These are phyloP conservation scores for Baryphthengus martii DNA, from an alignment of 2,113 vertebrate species.

Conservation along the genomic window DNA sequence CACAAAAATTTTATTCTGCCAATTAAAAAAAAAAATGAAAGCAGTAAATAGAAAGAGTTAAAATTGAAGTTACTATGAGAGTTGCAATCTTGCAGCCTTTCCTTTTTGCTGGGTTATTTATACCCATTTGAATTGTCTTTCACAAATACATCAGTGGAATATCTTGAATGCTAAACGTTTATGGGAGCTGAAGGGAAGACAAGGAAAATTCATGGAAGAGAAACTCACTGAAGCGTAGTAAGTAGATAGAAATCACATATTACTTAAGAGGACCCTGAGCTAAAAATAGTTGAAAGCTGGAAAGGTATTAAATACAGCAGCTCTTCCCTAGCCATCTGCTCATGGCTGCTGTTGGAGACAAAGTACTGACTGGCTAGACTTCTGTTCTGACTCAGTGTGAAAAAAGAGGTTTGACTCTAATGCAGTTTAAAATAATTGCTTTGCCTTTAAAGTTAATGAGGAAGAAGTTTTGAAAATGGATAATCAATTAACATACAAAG, in stretches of 20 bases:
- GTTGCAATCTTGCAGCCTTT: neutral
- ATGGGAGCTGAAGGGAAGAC: neutral
- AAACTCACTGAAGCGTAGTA: neutral
- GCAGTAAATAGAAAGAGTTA: neutral
- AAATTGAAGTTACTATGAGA: neutral
- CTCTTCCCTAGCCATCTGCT: neutral
- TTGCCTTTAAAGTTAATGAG: constrained; percentile 1
- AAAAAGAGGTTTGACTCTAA: neutral
- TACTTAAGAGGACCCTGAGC: neutral
- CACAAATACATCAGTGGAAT: neutral
- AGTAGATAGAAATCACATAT: neutral
- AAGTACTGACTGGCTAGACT: neutral
- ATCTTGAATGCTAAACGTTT: neutral
- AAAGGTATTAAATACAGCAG: neutral
- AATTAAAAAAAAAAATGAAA: neutral
- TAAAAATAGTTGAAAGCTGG: neutral
- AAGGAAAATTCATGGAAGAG: neutral
- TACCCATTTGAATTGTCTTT: neutral
- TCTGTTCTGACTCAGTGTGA: neutral
- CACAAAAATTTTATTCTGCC: neutral
- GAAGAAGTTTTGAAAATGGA: neutral
- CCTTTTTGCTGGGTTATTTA: neutral
- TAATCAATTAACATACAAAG: neutral
- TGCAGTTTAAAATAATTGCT: neutral
- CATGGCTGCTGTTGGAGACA: neutral